Percentiles rank a stretch among this genome's conserved stretches.
Evolutionary conservation across 2,797 vertebrate genomes (phyloP).

Genomic region (Myotis pilosus): DNA sequence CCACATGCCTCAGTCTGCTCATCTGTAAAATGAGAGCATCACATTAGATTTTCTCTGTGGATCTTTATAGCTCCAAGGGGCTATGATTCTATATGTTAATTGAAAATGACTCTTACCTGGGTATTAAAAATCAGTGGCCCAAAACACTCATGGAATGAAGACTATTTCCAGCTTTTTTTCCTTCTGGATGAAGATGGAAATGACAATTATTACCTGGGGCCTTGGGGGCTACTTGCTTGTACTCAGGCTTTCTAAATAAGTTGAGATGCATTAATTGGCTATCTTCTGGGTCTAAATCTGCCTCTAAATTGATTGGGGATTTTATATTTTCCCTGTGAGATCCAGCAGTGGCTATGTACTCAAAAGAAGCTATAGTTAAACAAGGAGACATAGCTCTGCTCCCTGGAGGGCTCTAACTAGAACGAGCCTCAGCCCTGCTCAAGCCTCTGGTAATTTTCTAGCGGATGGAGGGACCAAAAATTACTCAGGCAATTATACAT

Average conservation of each 20-base stretch:
- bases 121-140: conserved; percentile 50
- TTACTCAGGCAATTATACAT: not conserved
- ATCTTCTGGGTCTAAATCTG: conserved; percentile 45
- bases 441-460: not conserved
- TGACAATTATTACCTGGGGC: not conserved
- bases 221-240: conserved; percentile 23
- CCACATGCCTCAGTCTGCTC: conserved; percentile 29
- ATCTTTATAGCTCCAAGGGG: not conserved
- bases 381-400: not conserved
- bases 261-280: conserved; percentile 47
- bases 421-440: not conserved
- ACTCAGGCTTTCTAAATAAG: conserved; percentile 53
- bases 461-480: not conserved
- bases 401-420: not conserved
- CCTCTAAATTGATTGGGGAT: conserved; percentile 53
- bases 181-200: conserved; percentile 26
- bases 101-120: conserved; percentile 16
- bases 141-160: not conserved
- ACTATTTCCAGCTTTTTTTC: not conserved
- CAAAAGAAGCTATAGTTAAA: conserved; percentile 40
- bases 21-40: conserved; percentile 55
- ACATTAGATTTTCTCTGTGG: not conserved
- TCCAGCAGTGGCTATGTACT: not conserved
- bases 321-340: conserved; percentile 51
- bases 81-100: not conserved